phyloP scores from a whole-genome alignment of 2,888 invertebrate genomes.

The Tolmerus cingulatus region DNA sequence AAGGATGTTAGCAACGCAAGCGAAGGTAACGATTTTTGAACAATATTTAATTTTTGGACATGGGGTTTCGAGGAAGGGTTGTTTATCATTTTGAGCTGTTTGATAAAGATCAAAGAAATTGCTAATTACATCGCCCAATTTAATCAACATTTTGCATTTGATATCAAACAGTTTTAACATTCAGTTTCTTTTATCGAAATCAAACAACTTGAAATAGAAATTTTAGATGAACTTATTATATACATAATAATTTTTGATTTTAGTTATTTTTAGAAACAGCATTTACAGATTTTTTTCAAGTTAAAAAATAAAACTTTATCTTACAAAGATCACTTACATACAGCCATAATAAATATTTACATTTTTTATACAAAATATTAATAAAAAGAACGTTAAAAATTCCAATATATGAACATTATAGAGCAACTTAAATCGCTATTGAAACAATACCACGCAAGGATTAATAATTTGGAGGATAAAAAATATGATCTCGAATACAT shows the following conservation, averaged over 20 bases:
- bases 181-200: background rate
- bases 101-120: too few species aligned
- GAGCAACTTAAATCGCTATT: constrained; percentile 78
- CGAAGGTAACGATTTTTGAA: constrained; percentile 76
- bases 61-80: background rate
- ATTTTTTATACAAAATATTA: background rate
- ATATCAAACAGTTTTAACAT: too few species aligned
- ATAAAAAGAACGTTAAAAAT: background rate
- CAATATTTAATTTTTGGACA: background rate
- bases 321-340: background rate
- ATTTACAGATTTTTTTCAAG: background rate
- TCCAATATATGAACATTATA: constrained; percentile 60
- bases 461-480: constrained; percentile 86
- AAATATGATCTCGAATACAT: constrained; percentile 99
- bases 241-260: background rate
- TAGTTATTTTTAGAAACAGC: background rate
- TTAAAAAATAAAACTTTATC: background rate
- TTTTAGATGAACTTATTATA: background rate
- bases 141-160: too few species aligned
- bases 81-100: background rate
- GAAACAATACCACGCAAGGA: constrained; percentile 89
- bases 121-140: too few species aligned
- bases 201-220: background rate
- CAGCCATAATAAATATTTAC: background rate
- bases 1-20: constrained; percentile 91